phyloP scores from a whole-genome alignment of 2,113 vertebrate genomes.

The Candoia aspera region DNA sequence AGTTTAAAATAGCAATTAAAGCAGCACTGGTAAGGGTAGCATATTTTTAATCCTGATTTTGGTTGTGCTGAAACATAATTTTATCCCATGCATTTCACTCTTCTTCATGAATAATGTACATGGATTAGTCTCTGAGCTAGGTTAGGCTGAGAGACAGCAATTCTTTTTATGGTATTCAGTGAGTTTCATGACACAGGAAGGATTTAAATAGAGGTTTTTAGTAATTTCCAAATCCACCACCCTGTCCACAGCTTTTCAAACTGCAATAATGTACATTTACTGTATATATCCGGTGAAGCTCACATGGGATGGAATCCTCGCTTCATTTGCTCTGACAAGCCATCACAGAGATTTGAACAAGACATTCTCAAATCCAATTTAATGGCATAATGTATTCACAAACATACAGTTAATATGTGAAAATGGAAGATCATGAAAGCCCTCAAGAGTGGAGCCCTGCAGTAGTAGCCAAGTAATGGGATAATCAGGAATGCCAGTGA shows the following conservation, averaged over 20 bases:
- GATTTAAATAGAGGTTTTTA: constrained; percentile 4
- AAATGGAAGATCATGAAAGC: background rate
- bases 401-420: background rate
- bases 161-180: background rate
- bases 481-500: background rate
- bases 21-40: no score
- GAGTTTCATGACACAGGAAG: background rate
- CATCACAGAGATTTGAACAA: background rate
- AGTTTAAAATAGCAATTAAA: background rate
- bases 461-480: background rate
- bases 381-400: background rate
- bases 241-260: background rate
- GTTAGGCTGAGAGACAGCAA: background rate
- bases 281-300: background rate
- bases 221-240: background rate
- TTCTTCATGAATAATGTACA: background rate
- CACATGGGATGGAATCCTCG: background rate
- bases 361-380: background rate
- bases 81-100: background rate
- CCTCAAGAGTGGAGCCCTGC: no score
- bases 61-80: background rate
- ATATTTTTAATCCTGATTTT: constrained; percentile 2
- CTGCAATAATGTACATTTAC: background rate
- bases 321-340: background rate
- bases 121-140: background rate